These are phyloP conservation scores for Hippotragus niger DNA, from an alignment of 2,113 vertebrate species.

Conservation along the genomic window DNA sequence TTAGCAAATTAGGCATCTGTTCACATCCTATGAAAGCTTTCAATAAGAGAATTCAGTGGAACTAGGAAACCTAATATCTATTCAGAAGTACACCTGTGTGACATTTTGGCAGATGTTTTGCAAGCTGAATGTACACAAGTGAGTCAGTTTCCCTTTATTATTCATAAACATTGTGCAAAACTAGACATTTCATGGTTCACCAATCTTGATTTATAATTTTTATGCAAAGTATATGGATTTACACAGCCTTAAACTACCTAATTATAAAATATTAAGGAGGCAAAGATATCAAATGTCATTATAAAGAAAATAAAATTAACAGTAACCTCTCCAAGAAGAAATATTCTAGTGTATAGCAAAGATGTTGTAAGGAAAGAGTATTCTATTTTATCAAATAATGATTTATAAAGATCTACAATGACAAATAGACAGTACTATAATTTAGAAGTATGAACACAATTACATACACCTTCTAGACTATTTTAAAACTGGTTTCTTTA, in stretches of 20 bases:
- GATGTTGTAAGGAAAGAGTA: neutral
- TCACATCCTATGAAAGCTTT: neutral
- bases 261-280: conserved; percentile 25
- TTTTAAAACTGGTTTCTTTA: neutral
- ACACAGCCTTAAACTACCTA: conserved; percentile 31
- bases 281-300: neutral
- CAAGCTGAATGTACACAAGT: neutral
- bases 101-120: conserved; percentile 38
- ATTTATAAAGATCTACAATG: neutral
- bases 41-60: neutral
- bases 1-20: conserved; percentile 44
- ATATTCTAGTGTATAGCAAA: neutral
- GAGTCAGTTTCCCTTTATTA: conserved; percentile 25
- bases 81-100: neutral
- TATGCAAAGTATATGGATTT: neutral
- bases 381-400: neutral
- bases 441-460: neutral
- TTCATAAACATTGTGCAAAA: conserved; percentile 36
- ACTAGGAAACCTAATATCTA: neutral
- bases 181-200: neutral
- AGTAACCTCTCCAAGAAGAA: conserved; percentile 27
- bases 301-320: conserved; percentile 35
- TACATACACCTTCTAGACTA: neutral
- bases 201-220: conserved; percentile 28
- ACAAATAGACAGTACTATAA: neutral